Base-by-base conservation (phyloP, 2,888 invertebrate genomes). In the Muscina levida region DNA sequence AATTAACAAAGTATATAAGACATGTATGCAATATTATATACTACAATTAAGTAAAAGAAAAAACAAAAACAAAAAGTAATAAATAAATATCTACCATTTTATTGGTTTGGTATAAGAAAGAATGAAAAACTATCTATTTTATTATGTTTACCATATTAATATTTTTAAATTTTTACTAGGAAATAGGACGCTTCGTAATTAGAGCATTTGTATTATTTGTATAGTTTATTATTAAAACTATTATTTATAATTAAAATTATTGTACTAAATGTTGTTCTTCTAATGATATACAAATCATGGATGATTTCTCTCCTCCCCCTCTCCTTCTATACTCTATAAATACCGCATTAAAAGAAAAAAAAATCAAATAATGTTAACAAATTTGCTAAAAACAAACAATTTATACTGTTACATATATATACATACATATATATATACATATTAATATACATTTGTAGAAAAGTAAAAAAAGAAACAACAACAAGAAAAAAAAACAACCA, bases 171-270 rank as follows among this genome's bases (percentile, higher is more conserved):
- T 78, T 72, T 70, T 74, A 76, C 70, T 77, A 82, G 82, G 76
- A 72, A 77, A 72, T 82, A 83, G 73, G 74, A 74, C 78, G 79
- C 81, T 77, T 81, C 82, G 83, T 83, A 83, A 77, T 84, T 85
- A 85, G 84, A 84, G 84, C 86, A 88, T 88, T 88, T 88, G 84
- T 88, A 88, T 87, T 86, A 88, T 87, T 88, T 88, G 85, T 88
- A 87, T 85, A 84, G 86, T 85, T 81, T 85, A 75, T 79, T 77
- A 72, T 82, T 56, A 74, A 31, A 53, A 71, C 44, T 65, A 74
- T 76, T 77, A 83, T 79, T 83, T 77, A 80, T 82, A 83, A 76
- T 68, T 72, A 81, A 77, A 81, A 72, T 77, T 81, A 56, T 75
- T 81, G 81, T 81, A 81, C 81, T 81, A 81, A 81, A 81, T 81